Conservation (phyloP, 2,888 invertebrate genomes). For the Dioctria rufipes region DNA sequence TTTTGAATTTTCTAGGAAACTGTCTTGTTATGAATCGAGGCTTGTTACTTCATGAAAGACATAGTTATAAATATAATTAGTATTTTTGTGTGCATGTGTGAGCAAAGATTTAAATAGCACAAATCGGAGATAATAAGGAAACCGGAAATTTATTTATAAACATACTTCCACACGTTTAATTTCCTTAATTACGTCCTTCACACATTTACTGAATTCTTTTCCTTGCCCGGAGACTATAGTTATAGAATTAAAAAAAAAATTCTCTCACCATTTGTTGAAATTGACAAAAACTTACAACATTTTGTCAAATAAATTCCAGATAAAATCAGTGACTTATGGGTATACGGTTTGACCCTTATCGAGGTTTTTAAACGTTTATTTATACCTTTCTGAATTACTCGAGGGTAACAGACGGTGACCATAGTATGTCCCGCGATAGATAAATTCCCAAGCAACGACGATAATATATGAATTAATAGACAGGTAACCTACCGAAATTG, state of each 20-base stretch:
- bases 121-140: too few species aligned
- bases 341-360: not conserved
- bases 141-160: too few species aligned
- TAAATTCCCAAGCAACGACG: not conserved
- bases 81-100: too few species aligned
- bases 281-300: slow-evolving; percentile 33
- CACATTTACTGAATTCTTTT: too few species aligned
- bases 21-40: too few species aligned
- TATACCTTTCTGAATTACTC: slow-evolving; percentile 13
- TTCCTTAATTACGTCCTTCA: too few species aligned
- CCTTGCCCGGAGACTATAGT: too few species aligned
- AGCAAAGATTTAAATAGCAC: too few species aligned
- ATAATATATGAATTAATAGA: not conserved
- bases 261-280: slow-evolving; percentile 14
- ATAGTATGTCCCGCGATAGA: not conserved
- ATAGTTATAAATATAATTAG: too few species aligned
- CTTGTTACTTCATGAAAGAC: too few species aligned
- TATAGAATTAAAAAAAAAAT: not conserved
- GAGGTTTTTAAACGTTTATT: not conserved
- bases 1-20: too few species aligned
- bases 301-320: slow-evolving; percentile 28
- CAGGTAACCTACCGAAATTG: not conserved
- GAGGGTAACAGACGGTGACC: slow-evolving; percentile 47
- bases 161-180: too few species aligned
- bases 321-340: slow-evolving; percentile 49